Evolutionary conservation across 2,113 vertebrate genomes (phyloP), one percentile per base, ranked within the genome.

Genomic region (Phalacrocorax aristotelis): DNA sequence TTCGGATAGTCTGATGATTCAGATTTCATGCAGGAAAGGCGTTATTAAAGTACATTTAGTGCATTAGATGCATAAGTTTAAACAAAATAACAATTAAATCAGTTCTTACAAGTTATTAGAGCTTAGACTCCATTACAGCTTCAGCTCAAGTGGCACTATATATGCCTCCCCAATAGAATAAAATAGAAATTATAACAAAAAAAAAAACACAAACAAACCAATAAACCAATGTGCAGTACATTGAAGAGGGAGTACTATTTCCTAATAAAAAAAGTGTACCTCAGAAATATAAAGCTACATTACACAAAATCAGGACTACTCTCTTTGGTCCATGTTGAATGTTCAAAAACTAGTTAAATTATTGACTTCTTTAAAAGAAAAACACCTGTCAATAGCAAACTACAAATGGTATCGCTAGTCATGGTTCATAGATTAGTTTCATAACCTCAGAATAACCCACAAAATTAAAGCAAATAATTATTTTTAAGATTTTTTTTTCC

Each of bases 301-400:
- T 61, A 96, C 77, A 95, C 57, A 95, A 91, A 93, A 96, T 70
- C 42, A 88, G 40, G 32, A 91, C 72, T 91, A 86, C 51, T 77
- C 36, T 97, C 97, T 97, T 97, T 97, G 97, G 97, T 96, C 95
- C 78, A 89, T 2, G 1, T 40, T 93, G n/a, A 79, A 51, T 0
- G 1, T 64, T 85, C 71, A 90, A 72, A 72, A 94, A 49, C 23
- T 32, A 32, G 11, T 74, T 83, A 77, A 87, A 58, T 36, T 58
- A 85, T 15, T 83, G 25, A 38, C 76, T 94, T 88, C 75, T 95
- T 89, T 6, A 51, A 82, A 83, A 64, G 87, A 83, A 48, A 19
- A 19, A 20, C 19, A 48, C 46, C 22, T 40, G 38, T 26, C 48
- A 93, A 83, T 20, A 90, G 38, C 4, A 51, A 74, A 51, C 18